phyloP scores from a whole-genome alignment of 2,113 vertebrate genomes.

The Meleagris gallopavo region DNA sequence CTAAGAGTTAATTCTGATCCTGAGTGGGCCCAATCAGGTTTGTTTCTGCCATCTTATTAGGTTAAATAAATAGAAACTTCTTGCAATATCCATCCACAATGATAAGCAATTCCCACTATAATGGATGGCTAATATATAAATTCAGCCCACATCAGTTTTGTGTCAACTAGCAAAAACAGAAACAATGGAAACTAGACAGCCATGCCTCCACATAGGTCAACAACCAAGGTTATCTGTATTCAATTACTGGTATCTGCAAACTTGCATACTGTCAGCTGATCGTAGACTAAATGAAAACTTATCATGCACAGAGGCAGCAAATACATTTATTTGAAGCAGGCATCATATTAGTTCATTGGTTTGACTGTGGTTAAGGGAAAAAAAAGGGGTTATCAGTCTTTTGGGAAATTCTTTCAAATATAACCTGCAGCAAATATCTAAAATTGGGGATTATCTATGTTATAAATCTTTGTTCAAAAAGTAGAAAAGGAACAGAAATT shows the following conservation, averaged over 20 bases:
- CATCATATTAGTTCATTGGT: conserved; percentile 76
- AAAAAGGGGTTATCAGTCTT: conserved; percentile 66
- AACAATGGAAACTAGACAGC: conserved; percentile 79
- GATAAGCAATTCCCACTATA: conserved; percentile 79
- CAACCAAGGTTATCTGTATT: conserved; percentile 84
- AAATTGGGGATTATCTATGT: conserved; percentile 79
- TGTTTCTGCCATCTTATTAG: conserved; percentile 68
- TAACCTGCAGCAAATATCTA: conserved; percentile 72
- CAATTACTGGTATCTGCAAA: conserved; percentile 84
- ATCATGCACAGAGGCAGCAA: conserved; percentile 79
- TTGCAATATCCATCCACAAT: conserved; percentile 59
- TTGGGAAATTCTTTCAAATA: conserved; percentile 65
- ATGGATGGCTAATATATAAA: conserved; percentile 77
- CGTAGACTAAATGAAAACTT: conserved; percentile 80
- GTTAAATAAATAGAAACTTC: conserved; percentile 79
- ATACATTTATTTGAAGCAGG: conserved; percentile 80
- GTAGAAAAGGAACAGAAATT: conserved; percentile 82
- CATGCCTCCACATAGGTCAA: conserved; percentile 80
- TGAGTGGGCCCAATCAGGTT: conserved; percentile 27
- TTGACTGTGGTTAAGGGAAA: conserved; percentile 66
- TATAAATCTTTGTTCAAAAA: conserved; percentile 79
- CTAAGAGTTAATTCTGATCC: conserved; percentile 43
- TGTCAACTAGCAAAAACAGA: conserved; percentile 78
- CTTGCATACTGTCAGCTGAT: conserved; percentile 85
- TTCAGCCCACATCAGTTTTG: conserved; percentile 75